Evolutionary conservation across 1,140 invertebrate genomes (phyloP).

Genomic region (Drosophila sulfurigaster): DNA sequence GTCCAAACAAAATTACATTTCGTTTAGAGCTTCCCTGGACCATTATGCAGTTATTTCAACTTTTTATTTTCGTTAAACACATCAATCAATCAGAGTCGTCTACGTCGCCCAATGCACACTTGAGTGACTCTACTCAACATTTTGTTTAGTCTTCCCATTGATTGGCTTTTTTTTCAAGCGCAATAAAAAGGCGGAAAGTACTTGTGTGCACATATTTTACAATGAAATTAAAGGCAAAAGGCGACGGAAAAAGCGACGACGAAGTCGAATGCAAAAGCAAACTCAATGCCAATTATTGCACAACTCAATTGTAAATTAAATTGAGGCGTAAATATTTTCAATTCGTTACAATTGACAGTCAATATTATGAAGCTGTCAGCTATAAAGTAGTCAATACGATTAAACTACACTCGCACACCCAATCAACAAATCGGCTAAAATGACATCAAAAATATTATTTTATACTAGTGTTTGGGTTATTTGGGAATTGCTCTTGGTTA

Average conservation of each 20-base stretch:
- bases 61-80: slow-evolving; percentile 16
- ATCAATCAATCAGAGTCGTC: slow-evolving; percentile 56
- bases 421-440: slow-evolving; percentile 1
- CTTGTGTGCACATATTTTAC: slow-evolving; percentile 36
- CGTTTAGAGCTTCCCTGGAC: neutral
- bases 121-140: slow-evolving; percentile 29
- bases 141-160: slow-evolving; percentile 41
- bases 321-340: slow-evolving; percentile 71
- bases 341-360: slow-evolving; percentile 47
- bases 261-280: slow-evolving; percentile 23
- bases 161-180: slow-evolving; percentile 59
- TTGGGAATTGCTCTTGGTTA: slow-evolving; percentile 8
- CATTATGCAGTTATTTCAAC: slow-evolving; percentile 1
- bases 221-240: slow-evolving; percentile 38
- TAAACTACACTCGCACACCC: slow-evolving; percentile 9
- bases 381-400: slow-evolving; percentile 19
- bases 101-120: slow-evolving; percentile 26
- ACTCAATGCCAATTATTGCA: slow-evolving; percentile 57
- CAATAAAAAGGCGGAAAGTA: slow-evolving; percentile 56
- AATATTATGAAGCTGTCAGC: slow-evolving; percentile 16
- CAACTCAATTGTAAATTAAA: slow-evolving; percentile 61
- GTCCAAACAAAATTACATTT: neutral
- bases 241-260: slow-evolving; percentile 4
- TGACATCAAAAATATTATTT: slow-evolving; percentile 7
- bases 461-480: neutral